Evolutionary conservation across 2,113 vertebrate species (phyloP).

Genomic region (Hystrix brachyura): DNA sequence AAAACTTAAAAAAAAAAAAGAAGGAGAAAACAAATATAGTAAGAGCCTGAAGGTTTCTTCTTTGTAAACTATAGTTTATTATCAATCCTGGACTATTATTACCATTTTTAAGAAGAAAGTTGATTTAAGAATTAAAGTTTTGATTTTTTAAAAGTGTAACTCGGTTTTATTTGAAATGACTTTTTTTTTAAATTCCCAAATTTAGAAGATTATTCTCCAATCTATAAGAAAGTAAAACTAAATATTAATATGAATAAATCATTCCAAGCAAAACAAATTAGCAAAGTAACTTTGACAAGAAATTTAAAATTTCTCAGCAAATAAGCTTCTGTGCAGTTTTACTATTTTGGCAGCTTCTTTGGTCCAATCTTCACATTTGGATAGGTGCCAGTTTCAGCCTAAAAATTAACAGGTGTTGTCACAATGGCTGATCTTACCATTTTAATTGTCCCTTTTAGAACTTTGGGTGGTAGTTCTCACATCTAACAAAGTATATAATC

Average conservation of each 20-base stretch:
- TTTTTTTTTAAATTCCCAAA: constrained; percentile 30
- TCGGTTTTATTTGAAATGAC: constrained; percentile 24
- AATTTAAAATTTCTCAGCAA: constrained; percentile 30
- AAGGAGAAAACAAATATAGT: constrained; percentile 18
- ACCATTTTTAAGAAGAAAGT: constrained; percentile 42
- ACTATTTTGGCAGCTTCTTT: constrained; percentile 44
- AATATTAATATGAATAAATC: constrained; percentile 38
- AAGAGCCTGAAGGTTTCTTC: constrained; percentile 39
- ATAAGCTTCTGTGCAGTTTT: not conserved
- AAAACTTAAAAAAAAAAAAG: not conserved
- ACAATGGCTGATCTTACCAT: constrained; percentile 70
- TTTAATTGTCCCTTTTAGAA: constrained; percentile 72
- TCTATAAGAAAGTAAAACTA: constrained; percentile 15
- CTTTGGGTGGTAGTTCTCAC: constrained; percentile 60
- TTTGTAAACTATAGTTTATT: constrained; percentile 28
- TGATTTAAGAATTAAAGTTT: not conserved
- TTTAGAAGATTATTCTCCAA: not conserved
- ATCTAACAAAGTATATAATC: constrained; percentile 66
- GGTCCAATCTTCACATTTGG: constrained; percentile 49
- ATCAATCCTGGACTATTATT: not conserved
- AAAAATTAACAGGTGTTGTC: constrained; percentile 73
- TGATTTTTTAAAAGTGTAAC: constrained; percentile 5
- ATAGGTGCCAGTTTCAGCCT: constrained; percentile 54
- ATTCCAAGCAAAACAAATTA: constrained; percentile 5
- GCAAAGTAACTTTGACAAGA: constrained; percentile 9